Percentiles rank a stretch among this genome's conserved stretches.
These are phyloP conservation scores for Sarcophaga bullata DNA, from an alignment of 1,140 invertebrate species.

Conservation along the genomic window DNA sequence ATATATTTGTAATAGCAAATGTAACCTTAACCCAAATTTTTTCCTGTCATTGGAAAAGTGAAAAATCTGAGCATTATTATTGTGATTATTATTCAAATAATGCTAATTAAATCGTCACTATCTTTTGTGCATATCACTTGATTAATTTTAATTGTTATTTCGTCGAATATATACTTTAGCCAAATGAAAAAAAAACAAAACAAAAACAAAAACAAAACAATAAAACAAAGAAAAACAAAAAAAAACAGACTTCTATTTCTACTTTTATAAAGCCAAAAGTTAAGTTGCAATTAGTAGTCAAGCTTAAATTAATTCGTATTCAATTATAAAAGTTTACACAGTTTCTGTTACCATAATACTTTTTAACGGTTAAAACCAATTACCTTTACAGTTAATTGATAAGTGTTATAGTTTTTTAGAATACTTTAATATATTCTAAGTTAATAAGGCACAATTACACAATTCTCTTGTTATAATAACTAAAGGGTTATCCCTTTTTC, in stretches of 20 bases:
- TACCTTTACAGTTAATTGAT: too few relatives aligned
- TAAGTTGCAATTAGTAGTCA: neutral
- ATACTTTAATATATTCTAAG: too few relatives aligned
- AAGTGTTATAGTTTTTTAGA: too few relatives aligned
- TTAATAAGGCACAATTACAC: too few relatives aligned
- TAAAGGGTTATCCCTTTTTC: too few relatives aligned
- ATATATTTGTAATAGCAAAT: neutral
- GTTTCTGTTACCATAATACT: too few relatives aligned
- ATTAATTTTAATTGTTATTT: neutral
- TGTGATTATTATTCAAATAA: neutral
- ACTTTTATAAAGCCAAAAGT: neutral
- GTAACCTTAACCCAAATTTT: neutral
- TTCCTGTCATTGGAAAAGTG: neutral
- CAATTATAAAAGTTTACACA: neutral
- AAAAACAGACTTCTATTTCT: neutral
- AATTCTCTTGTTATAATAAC: too few relatives aligned
- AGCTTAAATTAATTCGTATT: neutral
- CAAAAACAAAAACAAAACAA: too few relatives aligned
- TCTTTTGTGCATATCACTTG: neutral
- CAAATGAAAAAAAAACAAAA: too few relatives aligned
- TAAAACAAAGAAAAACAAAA: neutral
- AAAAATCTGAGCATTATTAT: neutral
- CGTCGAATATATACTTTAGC: neutral
- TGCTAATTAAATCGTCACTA: conserved; percentile 6
- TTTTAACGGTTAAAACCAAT: too few relatives aligned